phyloP scores from a whole-genome alignment of 2,888 invertebrate species.

The Orthosia gothica region DNA sequence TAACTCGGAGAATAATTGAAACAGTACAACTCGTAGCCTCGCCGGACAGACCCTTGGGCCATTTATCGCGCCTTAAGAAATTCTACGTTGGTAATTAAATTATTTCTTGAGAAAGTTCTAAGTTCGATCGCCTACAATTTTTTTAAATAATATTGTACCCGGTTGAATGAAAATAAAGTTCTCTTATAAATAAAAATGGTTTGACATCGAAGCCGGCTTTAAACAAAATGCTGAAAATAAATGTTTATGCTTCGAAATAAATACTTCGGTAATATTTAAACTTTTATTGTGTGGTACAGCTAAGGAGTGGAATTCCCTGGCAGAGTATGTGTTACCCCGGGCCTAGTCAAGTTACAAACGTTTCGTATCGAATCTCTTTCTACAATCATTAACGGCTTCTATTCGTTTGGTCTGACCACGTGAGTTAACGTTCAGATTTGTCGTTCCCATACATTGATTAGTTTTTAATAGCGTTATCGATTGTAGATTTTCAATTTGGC shows the following conservation, averaged over 20 bases:
- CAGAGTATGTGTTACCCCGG: too few relatives aligned
- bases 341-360: too few relatives aligned
- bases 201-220: neutral
- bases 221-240: neutral
- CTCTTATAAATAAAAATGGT: constrained; percentile 23
- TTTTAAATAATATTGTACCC: constrained; percentile 22
- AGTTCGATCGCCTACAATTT: constrained; percentile 22
- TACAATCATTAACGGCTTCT: too few relatives aligned
- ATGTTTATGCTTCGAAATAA: neutral
- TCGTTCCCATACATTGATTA: too few relatives aligned
- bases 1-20: constrained; percentile 53
- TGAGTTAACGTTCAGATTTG: too few relatives aligned
- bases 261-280: too few relatives aligned
- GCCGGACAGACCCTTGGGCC: constrained; percentile 9
- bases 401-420: too few relatives aligned
- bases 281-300: too few relatives aligned
- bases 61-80: constrained; percentile 28
- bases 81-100: constrained; percentile 44
- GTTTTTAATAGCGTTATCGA: too few relatives aligned
- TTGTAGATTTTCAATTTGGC: too few relatives aligned
- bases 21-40: constrained; percentile 13
- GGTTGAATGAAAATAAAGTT: constrained; percentile 25
- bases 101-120: constrained; percentile 25
- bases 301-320: too few relatives aligned
- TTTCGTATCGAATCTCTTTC: too few relatives aligned